Base-by-base conservation (phyloP, 2,888 invertebrate species). In the Pachycephus smyrnensis region DNA sequence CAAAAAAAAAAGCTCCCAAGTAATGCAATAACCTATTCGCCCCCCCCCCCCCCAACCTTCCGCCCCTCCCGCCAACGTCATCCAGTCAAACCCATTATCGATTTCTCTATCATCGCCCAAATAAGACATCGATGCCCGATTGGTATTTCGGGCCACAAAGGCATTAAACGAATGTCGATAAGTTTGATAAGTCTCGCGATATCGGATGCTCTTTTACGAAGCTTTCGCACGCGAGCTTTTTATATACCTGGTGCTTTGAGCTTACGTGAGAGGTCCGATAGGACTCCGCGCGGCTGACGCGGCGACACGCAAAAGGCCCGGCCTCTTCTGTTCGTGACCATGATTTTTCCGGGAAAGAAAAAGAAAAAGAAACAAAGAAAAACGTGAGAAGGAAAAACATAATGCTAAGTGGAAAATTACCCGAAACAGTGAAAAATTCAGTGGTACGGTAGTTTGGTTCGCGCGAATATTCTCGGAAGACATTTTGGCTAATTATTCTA, bases 121-220 rank as follows among this genome's bases (percentile, higher is more conserved):
- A 77, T 75, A 75, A 75, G 74, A 77, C 68, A 77, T 68, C 68
- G 31, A 71, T 33, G 71, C 33, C 71, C 32, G 12, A 31, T 71
- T 35, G 55, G 73, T 76, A 76, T 76, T 76, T 75, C 33, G 36
- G 69, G 77, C 75, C 77, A 75, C 33, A 71, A 30, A 69, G n/a
- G 75, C 75, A 69, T 84, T 76, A 79, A 80, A 83, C 81, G 82
- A 78, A 86, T 86, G 88, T 85, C 88, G 85, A 88, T 88, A 87
- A 33, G 86, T 84, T 87, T 84, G 85, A 82, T 85, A 76, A 86
- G 83, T 83, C 82, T 81, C 74, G 80, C 78, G 83, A 85, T 84
- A 87, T 81, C 84, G 80, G 80, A 81, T 78, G 77, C 80, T 84
- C 83, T 84, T 84, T 87, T 85, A 87, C 81, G 82, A 83, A 85